A percentile compares a stretch with the other conserved stretches of the same genome.
Evolutionary conservation across 2,888 invertebrate species (phyloP).

Genomic region (Orchestes rusci): DNA sequence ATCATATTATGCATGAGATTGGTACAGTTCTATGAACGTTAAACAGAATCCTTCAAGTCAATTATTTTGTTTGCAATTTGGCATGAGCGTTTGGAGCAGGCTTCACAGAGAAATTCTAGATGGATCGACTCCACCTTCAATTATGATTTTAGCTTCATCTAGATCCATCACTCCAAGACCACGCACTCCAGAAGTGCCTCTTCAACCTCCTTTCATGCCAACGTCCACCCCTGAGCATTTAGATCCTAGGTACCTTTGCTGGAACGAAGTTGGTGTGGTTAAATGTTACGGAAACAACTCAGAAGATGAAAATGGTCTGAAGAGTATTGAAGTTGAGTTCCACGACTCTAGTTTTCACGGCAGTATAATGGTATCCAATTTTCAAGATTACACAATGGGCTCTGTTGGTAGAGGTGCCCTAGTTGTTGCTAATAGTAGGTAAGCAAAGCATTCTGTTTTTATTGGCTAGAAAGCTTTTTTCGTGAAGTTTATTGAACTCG

Average conservation of each 20-base stretch:
- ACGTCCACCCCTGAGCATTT: constrained; percentile 80
- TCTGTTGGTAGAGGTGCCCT: constrained; percentile 74
- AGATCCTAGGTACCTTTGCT: constrained; percentile 61
- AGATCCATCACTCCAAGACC: constrained; percentile 34
- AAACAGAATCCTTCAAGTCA: too few species aligned
- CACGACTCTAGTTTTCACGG: constrained; percentile 87
- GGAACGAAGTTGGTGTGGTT: constrained; percentile 92
- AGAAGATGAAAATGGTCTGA: constrained; percentile 47
- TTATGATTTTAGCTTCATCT: constrained; percentile 30
- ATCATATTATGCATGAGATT: too few species aligned
- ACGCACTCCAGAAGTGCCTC: constrained; percentile 46
- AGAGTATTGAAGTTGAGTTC: constrained; percentile 90
- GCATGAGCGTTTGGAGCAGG: too few species aligned
- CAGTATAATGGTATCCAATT: constrained; percentile 83
- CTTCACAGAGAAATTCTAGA: not conserved
- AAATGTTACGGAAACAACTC: constrained; percentile 73
- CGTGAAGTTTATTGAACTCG: too few species aligned
- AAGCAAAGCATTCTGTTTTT: constrained; percentile 24
- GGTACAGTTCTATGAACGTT: too few species aligned
- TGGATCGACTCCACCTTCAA: not conserved
- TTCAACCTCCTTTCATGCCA: constrained; percentile 86
- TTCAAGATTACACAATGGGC: constrained; percentile 78
- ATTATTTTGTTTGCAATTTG: too few species aligned
- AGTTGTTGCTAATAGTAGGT: constrained; percentile 67
- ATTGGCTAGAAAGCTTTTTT: not conserved